phyloP scores from a whole-genome alignment of 1,140 invertebrate species.

The Homarus americanus region DNA sequence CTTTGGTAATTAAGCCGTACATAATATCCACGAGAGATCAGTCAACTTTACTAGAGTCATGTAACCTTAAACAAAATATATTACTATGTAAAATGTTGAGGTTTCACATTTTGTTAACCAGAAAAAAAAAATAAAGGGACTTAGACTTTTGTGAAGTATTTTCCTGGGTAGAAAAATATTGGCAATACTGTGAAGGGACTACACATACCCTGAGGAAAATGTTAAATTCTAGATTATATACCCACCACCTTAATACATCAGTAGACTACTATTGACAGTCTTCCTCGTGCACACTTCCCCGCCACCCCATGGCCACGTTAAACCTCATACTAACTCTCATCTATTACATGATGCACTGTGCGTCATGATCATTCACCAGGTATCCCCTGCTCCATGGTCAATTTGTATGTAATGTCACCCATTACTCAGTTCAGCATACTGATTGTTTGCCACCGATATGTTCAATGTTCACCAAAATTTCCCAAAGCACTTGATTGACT shows the following conservation, averaged over 20 bases:
- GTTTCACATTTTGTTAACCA: constrained; percentile 4
- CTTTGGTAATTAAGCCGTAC: constrained; percentile 11
- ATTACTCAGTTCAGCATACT: too few relatives aligned
- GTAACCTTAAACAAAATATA: constrained; percentile 13
- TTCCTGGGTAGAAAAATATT: constrained; percentile 21
- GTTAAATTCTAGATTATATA: constrained; percentile 17
- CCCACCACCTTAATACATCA: constrained; percentile 14
- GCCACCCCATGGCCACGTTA: not conserved
- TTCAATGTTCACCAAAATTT: too few relatives aligned
- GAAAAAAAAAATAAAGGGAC: constrained; percentile 15
- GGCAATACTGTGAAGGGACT: constrained; percentile 19
- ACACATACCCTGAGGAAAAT: constrained; percentile 20
- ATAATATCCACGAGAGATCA: constrained; percentile 1
- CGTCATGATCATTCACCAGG: not conserved
- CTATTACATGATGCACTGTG: not conserved
- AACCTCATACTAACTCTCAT: too few relatives aligned
- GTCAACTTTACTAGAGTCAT: not conserved
- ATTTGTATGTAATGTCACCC: not conserved
- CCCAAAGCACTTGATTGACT: too few relatives aligned
- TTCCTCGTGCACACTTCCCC: not conserved
- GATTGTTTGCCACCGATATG: too few relatives aligned
- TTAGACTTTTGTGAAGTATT: not conserved
- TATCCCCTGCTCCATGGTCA: not conserved
- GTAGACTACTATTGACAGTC: not conserved
- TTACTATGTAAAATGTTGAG: constrained; percentile 10